phyloP scores from a whole-genome alignment of 2,797 vertebrate genomes.

The Bradypodion ventrale region DNA sequence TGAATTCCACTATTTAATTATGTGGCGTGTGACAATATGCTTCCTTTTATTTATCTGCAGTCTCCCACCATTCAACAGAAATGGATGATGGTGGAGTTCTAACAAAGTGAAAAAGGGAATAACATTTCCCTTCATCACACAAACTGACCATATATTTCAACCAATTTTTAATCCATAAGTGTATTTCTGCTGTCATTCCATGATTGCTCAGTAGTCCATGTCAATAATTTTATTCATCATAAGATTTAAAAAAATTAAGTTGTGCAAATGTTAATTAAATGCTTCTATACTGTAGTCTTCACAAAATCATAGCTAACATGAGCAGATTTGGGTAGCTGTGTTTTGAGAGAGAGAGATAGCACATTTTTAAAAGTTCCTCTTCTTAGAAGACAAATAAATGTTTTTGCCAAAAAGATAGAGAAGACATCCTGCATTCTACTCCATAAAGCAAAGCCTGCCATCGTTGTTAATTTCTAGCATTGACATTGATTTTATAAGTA shows the following conservation, averaged over 20 bases:
- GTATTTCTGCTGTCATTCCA: no score
- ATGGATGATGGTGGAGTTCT: no score
- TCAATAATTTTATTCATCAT: background rate
- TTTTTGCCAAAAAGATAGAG: background rate
- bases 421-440: background rate
- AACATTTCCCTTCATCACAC: no score
- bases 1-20: no score
- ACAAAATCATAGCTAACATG: background rate
- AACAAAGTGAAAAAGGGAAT: no score
- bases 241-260: constrained; percentile 29
- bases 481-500: background rate
- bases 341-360: background rate
- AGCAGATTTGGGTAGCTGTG: background rate
- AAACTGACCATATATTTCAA: no score
- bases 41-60: no score
- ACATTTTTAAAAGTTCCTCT: background rate
- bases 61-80: no score
- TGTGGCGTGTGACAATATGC: no score
- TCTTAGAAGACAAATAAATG: background rate
- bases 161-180: no score
- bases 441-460: constrained; percentile 9
- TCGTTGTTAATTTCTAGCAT: constrained; percentile 17
- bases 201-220: background rate
- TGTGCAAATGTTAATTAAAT: constrained; percentile 19
- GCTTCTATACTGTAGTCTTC: background rate